Evolutionary conservation across 2,888 invertebrate genomes (phyloP).

Genomic region (Pristionchus mayeri): DNA sequence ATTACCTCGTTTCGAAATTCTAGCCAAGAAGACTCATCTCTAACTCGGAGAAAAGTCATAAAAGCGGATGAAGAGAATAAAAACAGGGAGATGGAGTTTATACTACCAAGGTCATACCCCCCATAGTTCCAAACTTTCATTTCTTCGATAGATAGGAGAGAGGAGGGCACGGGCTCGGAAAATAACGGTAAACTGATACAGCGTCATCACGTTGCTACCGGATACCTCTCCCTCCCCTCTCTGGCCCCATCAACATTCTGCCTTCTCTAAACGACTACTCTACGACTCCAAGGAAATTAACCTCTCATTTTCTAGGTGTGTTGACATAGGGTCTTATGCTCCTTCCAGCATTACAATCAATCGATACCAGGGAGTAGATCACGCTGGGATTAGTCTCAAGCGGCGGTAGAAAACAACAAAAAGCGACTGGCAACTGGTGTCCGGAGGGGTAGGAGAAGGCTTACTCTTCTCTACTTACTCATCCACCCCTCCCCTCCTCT

Average conservation of each 20-base stretch:
- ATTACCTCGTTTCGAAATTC: conserved; percentile 42
- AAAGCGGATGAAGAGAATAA: conserved; percentile 14
- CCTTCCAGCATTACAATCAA: neutral
- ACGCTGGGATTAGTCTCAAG: neutral
- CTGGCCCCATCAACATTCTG: neutral
- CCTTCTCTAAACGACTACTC: conserved; percentile 27
- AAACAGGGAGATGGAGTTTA: neutral
- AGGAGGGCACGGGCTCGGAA: conserved; percentile 2
- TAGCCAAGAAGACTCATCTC: conserved; percentile 9
- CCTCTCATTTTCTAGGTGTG: neutral
- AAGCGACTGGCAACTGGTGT: conserved; percentile 15
- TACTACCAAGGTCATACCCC: conserved; percentile 8
- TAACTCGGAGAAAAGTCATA: conserved; percentile 33
- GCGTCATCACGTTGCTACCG: conserved; percentile 33
- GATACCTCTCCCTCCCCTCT: conserved; percentile 16
- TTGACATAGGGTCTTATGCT: neutral
- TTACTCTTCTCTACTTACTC: conserved; percentile 13
- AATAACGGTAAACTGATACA: conserved; percentile 31
- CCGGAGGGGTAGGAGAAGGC: neutral
- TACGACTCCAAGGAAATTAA: neutral
- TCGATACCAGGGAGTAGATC: neutral
- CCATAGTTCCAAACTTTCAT: neutral
- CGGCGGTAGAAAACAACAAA: conserved; percentile 18
- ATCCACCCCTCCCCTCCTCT: neutral
- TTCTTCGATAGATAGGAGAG: conserved; percentile 12